phyloP scores from a whole-genome alignment of 2,797 vertebrate species.

The Hybognathus amarus region DNA sequence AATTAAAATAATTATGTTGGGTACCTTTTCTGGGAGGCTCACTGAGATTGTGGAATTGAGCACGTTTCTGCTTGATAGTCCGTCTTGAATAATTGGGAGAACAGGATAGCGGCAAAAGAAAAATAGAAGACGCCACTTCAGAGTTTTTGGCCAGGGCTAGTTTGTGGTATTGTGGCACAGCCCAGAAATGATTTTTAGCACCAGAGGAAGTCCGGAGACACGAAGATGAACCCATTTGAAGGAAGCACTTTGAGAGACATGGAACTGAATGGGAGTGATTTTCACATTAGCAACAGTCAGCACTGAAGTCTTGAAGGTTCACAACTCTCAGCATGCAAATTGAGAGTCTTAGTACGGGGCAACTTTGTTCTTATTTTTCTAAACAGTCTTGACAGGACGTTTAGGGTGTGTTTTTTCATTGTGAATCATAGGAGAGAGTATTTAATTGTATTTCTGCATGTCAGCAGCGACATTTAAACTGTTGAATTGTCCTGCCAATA shows the following conservation, averaged over 20 bases:
- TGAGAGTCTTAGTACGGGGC: slow-evolving; percentile 65
- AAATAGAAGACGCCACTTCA: neutral
- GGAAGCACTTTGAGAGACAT: slow-evolving; percentile 77
- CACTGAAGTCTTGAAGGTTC: slow-evolving; percentile 36
- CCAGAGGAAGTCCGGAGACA: slow-evolving; percentile 81
- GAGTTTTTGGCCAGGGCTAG: slow-evolving; percentile 67
- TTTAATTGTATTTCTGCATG: slow-evolving; percentile 18
- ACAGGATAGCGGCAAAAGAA: neutral
- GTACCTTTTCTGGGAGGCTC: neutral
- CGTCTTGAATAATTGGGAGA: neutral
- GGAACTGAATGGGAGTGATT: slow-evolving; percentile 42
- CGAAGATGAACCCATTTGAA: slow-evolving; percentile 70
- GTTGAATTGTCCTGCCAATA: slow-evolving; percentile 5
- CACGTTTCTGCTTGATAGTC: neutral
- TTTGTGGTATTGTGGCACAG: slow-evolving; percentile 73
- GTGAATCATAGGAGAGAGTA: neutral
- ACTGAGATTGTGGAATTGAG: slow-evolving; percentile 25
- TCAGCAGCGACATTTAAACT: slow-evolving; percentile 14
- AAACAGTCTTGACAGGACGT: slow-evolving; percentile 10
- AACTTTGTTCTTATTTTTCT: slow-evolving; percentile 14
- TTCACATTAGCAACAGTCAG: slow-evolving; percentile 54
- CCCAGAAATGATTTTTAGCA: slow-evolving; percentile 84
- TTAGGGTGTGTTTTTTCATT: slow-evolving; percentile 14
- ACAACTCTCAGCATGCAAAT: slow-evolving; percentile 52
- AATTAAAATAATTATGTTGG: neutral